A percentile compares a stretch with the other conserved stretches of the same genome.
phyloP scores from a whole-genome alignment of 2,113 vertebrate genomes.

The Fukomys damarensis region DNA sequence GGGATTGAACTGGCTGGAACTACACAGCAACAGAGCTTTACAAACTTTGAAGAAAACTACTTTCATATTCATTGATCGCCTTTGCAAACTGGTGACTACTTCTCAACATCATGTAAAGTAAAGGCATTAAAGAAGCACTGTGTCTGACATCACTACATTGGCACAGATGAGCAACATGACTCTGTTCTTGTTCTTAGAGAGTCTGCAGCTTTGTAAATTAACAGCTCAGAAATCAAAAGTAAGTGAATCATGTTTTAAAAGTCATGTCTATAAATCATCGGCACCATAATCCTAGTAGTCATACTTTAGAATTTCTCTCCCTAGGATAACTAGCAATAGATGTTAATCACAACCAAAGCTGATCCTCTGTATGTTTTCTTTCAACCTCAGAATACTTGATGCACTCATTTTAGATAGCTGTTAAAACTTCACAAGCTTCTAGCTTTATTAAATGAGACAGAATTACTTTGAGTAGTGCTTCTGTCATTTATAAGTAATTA shows the following conservation, averaged over 20 bases:
- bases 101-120: slow-evolving; percentile 45
- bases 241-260: slow-evolving; percentile 66
- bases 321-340: slow-evolving; percentile 43
- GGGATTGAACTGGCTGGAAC: neutral
- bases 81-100: neutral
- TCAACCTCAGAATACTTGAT: neutral
- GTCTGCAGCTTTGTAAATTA: slow-evolving; percentile 58
- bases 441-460: slow-evolving; percentile 2
- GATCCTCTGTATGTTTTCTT: neutral
- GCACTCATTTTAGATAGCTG: slow-evolving; percentile 26
- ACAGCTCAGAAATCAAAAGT: slow-evolving; percentile 59
- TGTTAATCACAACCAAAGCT: neutral
- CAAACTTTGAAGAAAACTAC: neutral
- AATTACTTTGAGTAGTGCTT: slow-evolving; percentile 25
- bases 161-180: slow-evolving; percentile 35
- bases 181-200: slow-evolving; percentile 58
- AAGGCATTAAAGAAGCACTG: slow-evolving; percentile 10
- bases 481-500: slow-evolving; percentile 12
- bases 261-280: slow-evolving; percentile 64
- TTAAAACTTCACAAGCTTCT: slow-evolving; percentile 26
- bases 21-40: neutral
- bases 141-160: neutral
- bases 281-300: slow-evolving; percentile 52
- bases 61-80: neutral
- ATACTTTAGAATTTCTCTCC: slow-evolving; percentile 61